Evolutionary conservation across 2,888 invertebrate species (phyloP).

Genomic region (Sylvicola cinctus): DNA sequence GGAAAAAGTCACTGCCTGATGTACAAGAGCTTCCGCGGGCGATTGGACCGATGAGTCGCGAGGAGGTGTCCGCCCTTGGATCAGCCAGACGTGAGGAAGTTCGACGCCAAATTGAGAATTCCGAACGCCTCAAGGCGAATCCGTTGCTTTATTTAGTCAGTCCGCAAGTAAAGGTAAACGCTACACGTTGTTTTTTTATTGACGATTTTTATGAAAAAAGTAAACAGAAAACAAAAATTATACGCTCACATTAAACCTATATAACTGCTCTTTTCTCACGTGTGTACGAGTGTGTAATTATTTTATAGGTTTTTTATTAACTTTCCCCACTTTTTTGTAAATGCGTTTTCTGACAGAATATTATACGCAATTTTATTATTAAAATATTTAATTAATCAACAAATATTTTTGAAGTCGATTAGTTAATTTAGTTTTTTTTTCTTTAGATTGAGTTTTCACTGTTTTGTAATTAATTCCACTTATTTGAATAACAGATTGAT

Average conservation of each 20-base stretch:
- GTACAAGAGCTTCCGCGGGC: slow-evolving; percentile 66
- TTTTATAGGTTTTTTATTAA: no score
- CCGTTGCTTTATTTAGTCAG: slow-evolving; percentile 89
- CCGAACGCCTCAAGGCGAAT: slow-evolving; percentile 81
- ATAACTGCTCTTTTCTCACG: no score
- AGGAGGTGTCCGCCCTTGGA: slow-evolving; percentile 86
- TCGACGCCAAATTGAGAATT: slow-evolving; percentile 73
- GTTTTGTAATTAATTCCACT: no score
- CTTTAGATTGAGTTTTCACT: no score
- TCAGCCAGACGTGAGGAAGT: slow-evolving; percentile 88
- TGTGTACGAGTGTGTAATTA: no score
- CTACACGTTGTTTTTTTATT: slow-evolving; percentile 1
- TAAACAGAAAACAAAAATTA: slow-evolving; percentile 1
- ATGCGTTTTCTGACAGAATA: no score
- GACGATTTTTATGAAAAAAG: slow-evolving; percentile 3
- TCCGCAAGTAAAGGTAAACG: slow-evolving; percentile 85
- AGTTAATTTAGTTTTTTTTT: no score
- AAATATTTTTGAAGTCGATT: no score
- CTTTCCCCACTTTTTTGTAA: no score
- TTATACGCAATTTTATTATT: no score
- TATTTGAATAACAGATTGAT: no score
- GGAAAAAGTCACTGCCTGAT: slow-evolving; percentile 95
- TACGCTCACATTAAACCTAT: neutral
- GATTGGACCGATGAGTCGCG: slow-evolving; percentile 72
- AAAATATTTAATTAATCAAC: no score